phyloP scores from a whole-genome alignment of 1,140 invertebrate genomes.

The Galleria mellonella region DNA sequence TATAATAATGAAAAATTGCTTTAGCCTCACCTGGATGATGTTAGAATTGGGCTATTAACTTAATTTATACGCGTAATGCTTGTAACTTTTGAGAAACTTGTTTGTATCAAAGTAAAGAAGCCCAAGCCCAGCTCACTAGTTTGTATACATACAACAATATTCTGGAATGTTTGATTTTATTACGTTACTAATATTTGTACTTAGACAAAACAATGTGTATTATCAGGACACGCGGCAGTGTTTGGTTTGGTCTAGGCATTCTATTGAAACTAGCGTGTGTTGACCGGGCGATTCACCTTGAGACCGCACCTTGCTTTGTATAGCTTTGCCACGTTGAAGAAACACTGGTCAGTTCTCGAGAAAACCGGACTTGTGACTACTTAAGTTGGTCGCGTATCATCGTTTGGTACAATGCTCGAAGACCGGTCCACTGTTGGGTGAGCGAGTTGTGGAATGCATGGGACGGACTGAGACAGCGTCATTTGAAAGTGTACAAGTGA shows the following conservation, averaged over 20 bases:
- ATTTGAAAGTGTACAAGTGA: constrained; percentile 62
- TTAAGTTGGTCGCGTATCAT: constrained; percentile 40
- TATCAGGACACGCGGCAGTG: constrained; percentile 46
- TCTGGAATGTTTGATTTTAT: no score
- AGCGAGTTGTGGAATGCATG: constrained; percentile 69
- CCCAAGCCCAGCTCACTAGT: no score
- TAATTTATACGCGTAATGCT: no score
- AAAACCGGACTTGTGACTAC: constrained; percentile 27
- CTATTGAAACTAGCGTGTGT: constrained; percentile 54
- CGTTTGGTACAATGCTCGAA: constrained; percentile 62
- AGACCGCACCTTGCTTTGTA: constrained; percentile 59
- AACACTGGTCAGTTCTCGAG: constrained; percentile 21
- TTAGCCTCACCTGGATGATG: background rate
- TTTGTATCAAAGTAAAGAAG: no score
- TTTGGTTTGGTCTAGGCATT: constrained; percentile 60
- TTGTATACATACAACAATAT: no score
- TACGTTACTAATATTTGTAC: no score
- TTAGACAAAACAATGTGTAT: no score
- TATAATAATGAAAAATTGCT: constrained; percentile 12
- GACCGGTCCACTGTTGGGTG: constrained; percentile 69
- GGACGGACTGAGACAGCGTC: constrained; percentile 52
- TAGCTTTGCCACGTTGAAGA: constrained; percentile 38
- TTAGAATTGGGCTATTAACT: no score
- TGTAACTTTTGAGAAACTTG: no score
- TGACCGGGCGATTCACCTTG: constrained; percentile 70